phyloP scores from a whole-genome alignment of 2,113 vertebrate species.

The Nothobranchius furzeri region DNA sequence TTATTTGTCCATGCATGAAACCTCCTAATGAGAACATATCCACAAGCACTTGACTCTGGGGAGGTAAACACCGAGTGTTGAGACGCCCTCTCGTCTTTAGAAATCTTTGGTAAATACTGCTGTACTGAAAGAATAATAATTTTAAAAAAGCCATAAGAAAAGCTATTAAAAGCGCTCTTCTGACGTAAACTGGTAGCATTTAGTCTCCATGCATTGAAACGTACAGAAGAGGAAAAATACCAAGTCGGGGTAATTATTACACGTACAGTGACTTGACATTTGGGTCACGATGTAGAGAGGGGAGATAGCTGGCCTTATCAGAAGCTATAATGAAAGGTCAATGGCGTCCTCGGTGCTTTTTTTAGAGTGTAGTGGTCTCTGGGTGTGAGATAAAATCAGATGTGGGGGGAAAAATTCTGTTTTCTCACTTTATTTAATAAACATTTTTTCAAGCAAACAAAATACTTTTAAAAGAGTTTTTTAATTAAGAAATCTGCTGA shows the following conservation, averaged over 20 bases:
- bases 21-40: conserved; percentile 72
- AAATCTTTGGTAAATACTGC: conserved; percentile 46
- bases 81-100: conserved; percentile 33
- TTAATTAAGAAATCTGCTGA: conserved; percentile 17
- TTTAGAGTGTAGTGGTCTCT: conserved; percentile 45
- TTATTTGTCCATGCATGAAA: conserved; percentile 77
- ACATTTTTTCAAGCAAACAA: background rate
- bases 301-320: conserved; percentile 79
- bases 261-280: conserved; percentile 81
- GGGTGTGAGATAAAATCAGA: conserved; percentile 43
- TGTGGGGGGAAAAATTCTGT: background rate
- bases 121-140: background rate
- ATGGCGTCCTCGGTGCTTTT: conserved; percentile 69
- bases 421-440: background rate
- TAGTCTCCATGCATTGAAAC: conserved; percentile 69
- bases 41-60: conserved; percentile 64
- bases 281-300: conserved; percentile 65
- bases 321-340: conserved; percentile 78
- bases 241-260: conserved; percentile 72
- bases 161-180: conserved; percentile 50
- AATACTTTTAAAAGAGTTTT: background rate
- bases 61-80: conserved; percentile 50
- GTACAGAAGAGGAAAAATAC: conserved; percentile 71
- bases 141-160: conserved; percentile 23
- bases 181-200: conserved; percentile 41